These are phyloP conservation scores for Myotis pilosus DNA, from an alignment of 2,797 vertebrate genomes.

Conservation along the genomic window DNA sequence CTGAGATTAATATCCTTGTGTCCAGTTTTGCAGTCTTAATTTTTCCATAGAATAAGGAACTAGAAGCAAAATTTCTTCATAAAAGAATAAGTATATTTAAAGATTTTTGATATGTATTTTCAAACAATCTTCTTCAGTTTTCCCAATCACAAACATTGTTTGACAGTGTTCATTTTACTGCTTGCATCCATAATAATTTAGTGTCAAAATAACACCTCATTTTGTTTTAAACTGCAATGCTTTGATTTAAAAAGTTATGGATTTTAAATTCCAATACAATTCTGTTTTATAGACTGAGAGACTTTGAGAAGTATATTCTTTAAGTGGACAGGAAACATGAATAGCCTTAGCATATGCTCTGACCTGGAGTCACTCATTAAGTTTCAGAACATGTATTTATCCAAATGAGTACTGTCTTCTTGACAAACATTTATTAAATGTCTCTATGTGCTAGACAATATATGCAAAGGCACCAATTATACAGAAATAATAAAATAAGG, in stretches of 20 bases:
- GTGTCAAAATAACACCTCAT: background rate
- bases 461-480: background rate
- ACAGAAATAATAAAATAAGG: background rate
- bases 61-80: background rate
- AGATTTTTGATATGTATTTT: background rate
- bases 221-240: constrained; percentile 50
- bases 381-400: constrained; percentile 41
- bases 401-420: constrained; percentile 31
- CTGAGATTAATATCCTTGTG: background rate
- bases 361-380: constrained; percentile 12
- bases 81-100: background rate
- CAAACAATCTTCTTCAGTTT: background rate
- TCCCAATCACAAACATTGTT: background rate
- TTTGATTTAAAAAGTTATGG: constrained; percentile 26
- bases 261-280: background rate
- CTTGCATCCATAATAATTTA: background rate
- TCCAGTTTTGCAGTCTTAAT: background rate
- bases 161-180: background rate
- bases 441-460: constrained; percentile 4
- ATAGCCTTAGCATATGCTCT: background rate
- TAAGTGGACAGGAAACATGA: background rate
- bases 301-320: constrained; percentile 22
- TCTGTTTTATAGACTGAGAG: background rate
- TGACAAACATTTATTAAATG: constrained; percentile 44
- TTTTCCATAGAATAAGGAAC: background rate